phyloP scores from a whole-genome alignment of 2,888 invertebrate species.

The Allygus modestus region DNA sequence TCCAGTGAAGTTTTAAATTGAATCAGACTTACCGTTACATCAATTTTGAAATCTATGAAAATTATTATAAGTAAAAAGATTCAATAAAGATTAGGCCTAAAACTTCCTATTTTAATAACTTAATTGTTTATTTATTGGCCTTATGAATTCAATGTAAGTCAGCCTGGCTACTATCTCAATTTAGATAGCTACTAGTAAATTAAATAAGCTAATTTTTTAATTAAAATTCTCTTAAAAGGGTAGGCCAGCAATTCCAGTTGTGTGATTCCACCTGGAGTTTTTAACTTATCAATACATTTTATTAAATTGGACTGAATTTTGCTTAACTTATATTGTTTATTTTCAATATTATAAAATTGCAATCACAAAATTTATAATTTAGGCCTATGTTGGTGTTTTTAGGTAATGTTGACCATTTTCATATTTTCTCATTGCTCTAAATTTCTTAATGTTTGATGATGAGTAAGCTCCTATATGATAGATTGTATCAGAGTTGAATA shows the following conservation, averaged over 20 bases:
- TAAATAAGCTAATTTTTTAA: too few species aligned
- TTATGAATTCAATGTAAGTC: too few species aligned
- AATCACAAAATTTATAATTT: slow-evolving; percentile 40
- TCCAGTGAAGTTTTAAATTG: too few species aligned
- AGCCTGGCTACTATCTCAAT: too few species aligned
- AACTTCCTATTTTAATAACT: too few species aligned
- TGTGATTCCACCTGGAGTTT: slow-evolving; percentile 43
- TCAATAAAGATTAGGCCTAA: too few species aligned
- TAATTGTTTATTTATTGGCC: too few species aligned
- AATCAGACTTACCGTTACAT: too few species aligned
- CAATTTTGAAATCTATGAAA: too few species aligned
- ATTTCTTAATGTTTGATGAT: slow-evolving; percentile 30
- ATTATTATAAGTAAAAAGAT: too few species aligned
- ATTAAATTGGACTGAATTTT: background rate
- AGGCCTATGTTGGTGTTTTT: background rate
- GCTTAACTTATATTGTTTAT: background rate
- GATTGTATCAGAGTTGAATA: slow-evolving; percentile 21
- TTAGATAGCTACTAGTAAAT: too few species aligned
- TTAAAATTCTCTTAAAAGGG: too few species aligned
- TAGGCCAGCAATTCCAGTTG: background rate
- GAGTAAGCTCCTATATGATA: slow-evolving; percentile 26
- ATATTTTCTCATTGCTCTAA: background rate
- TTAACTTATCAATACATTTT: background rate
- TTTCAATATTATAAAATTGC: slow-evolving; percentile 18
- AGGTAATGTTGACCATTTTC: background rate